Percentiles rank a stretch among this genome's conserved stretches.
Conservation (phyloP, 2,797 vertebrate species). For the Phrynocephalus vlangalii region DNA sequence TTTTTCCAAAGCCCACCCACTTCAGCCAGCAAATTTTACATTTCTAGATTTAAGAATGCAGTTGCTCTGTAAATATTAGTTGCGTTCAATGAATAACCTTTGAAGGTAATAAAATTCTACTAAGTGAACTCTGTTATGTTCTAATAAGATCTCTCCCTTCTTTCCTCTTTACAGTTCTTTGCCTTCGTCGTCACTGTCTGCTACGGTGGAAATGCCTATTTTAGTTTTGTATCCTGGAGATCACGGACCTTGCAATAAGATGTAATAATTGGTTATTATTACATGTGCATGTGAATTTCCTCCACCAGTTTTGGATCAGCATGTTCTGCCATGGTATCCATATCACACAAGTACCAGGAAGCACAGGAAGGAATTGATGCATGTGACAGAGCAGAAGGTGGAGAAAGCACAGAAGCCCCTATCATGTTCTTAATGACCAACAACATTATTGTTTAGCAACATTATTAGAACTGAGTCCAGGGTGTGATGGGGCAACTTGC, state of each 20-base stretch:
- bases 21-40: no score
- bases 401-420: not conserved
- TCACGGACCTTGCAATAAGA: constrained; percentile 79
- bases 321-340: not conserved
- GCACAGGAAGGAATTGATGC: not conserved
- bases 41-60: no score
- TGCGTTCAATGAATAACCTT: not conserved
- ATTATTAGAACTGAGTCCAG: not conserved
- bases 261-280: constrained; percentile 54
- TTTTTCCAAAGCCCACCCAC: no score
- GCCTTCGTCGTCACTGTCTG: constrained; percentile 86
- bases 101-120: constrained; percentile 3
- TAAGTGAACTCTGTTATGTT: not conserved
- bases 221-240: constrained; percentile 88
- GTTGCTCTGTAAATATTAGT: not conserved
- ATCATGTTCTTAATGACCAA: not conserved
- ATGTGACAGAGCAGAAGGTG: not conserved
- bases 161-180: constrained; percentile 78
- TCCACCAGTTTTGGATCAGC: not conserved
- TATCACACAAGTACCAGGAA: not conserved
- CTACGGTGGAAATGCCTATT: constrained; percentile 87
- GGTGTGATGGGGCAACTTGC: not conserved
- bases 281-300: constrained; percentile 20
- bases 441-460: not conserved
- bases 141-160: constrained; percentile 39